Evolutionary conservation across 2,113 vertebrate species (phyloP), one percentile per base, ranked within the genome.

Genomic region (Poicephalus meyeri): DNA sequence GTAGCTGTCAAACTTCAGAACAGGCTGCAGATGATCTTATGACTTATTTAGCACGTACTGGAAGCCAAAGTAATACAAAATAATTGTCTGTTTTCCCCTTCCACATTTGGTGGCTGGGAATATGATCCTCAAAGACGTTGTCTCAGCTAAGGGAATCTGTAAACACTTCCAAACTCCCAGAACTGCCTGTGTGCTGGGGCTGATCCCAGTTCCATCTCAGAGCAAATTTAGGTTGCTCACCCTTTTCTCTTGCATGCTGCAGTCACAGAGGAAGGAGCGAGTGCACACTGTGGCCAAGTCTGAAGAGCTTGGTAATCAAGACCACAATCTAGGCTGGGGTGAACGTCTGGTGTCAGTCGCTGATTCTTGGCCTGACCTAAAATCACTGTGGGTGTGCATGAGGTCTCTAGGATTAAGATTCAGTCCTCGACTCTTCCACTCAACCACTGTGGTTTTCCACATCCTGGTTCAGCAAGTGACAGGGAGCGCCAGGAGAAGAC

Each of bases 1-100:
- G 80, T 91, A 95, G 80, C 90, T 97, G 96, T 90, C 96, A 95
- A 66, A 86, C 71, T 61, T 91, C 93, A 65, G 80, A 92, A 84
- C 52, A 87, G 95, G 39, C 90, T 91, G 80, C 10, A 37, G 82
- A 74, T 93, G 88, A 96, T 89, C 89, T 92, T 91, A 55, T 88
- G 86, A 95, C 55, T 91, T 94, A 89, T 88, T 91, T 93, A 93
- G 44, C 76, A 65, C 2, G 1, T 90, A 20, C 56, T 76, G 44
- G 72, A 49, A 92, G 83, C 72, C 86, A 81, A 56, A 94, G 86
- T 90, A 95, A 87, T 88, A 72, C 52, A 84, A 92, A 90, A 73
- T 92, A 96, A 94, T 96, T 93, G 92, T 69, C 85, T 72, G 83
- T 64, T 96, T 87, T 86, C 56, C 46, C 50, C 52, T 73, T 83